Conservation (phyloP, 92 coral and sea anemone species). For the Galaxea fascicularis region DNA sequence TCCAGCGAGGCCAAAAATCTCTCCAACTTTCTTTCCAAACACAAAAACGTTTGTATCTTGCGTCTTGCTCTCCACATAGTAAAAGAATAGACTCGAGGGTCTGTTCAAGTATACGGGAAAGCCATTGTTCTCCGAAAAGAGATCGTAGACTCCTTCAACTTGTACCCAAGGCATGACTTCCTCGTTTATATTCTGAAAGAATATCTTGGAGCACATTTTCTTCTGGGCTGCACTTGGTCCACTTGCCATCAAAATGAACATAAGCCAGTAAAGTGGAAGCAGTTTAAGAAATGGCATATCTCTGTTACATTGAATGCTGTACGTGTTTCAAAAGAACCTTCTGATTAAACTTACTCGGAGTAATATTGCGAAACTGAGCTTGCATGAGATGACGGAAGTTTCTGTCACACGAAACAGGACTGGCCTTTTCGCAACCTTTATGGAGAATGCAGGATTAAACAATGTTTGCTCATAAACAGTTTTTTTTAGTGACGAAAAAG, state of each 20-base stretch:
- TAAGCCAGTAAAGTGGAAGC: neutral
- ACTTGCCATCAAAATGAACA: neutral
- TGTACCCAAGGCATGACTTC: conserved; percentile 53
- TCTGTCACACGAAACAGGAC: too few relatives aligned
- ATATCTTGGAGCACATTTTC: conserved; percentile 52
- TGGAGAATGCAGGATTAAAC: too few relatives aligned
- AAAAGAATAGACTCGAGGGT: conserved; percentile 58
- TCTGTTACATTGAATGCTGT: neutral
- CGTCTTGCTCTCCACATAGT: conserved; percentile 35
- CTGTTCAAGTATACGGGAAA: conserved; percentile 53
- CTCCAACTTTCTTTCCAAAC: conserved; percentile 58
- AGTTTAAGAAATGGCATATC: neutral
- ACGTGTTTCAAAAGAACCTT: too few relatives aligned
- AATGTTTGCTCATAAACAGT: too few relatives aligned
- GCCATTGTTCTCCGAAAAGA: conserved; percentile 31
- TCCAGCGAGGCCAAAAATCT: conserved; percentile 54
- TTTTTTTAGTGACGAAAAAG: too few relatives aligned
- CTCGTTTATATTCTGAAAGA: conserved; percentile 60
- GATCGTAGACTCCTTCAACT: conserved; percentile 63
- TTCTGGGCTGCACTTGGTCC: conserved; percentile 21
- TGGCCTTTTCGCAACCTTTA: too few relatives aligned
- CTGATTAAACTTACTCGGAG: too few relatives aligned
- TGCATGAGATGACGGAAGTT: too few relatives aligned
- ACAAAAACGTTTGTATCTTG: conserved; percentile 24
- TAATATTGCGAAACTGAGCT: too few relatives aligned